Evolutionary conservation across 2,797 vertebrate species (phyloP), one percentile per base, ranked within the genome.

Genomic region (Lacerta agilis): DNA sequence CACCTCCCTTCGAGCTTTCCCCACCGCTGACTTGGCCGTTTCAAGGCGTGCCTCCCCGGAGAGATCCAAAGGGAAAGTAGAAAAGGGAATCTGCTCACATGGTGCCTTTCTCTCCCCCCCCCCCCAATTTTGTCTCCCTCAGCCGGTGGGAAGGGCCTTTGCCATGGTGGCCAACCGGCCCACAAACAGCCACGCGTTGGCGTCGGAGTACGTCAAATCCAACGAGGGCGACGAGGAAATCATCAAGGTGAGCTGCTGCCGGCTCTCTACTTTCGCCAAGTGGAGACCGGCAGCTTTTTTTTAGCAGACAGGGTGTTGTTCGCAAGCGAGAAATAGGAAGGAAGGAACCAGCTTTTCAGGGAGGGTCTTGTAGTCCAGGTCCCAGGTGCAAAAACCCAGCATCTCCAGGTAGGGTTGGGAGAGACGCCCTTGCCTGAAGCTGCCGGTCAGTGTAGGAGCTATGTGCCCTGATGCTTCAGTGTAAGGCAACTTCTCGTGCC

Each of bases 151-250:
- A 89, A 97, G 97, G 92, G 98, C 98, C 13, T 98, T 97, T 1
- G 98, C 98, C 0, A 94, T 98, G 96, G 97, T 98, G 87, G 96
- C 97, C 33, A 92, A 95, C 71, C 97, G 96, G 79, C 96, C 97
- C 1, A 41, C 95, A 79, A 88, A 89, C 2, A 95, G 97, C 45
- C 96, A 96, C 25, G 87, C 95, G 10, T 83, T 97, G 92, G 97
- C 96, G 77, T 97, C 97, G 0, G 98, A 99, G 43, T 96, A 97
- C 9, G 90, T 98, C 93, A 98, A 98, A 84, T 97, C 97, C 38
- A 95, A 92, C 0, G 97, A 98, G 0, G 98, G 98, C 3, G 98
- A 98, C 0, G 98, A 98, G 81, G 98, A 99, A 89, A 97, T 99
- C 88, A 98, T 99, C 90, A 99, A 99, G 98, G 98, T 98, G 89